Evolutionary conservation across 2,888 invertebrate species (phyloP), one percentile per base, ranked within the genome.

Genomic region (Drosophila picticornis): DNA sequence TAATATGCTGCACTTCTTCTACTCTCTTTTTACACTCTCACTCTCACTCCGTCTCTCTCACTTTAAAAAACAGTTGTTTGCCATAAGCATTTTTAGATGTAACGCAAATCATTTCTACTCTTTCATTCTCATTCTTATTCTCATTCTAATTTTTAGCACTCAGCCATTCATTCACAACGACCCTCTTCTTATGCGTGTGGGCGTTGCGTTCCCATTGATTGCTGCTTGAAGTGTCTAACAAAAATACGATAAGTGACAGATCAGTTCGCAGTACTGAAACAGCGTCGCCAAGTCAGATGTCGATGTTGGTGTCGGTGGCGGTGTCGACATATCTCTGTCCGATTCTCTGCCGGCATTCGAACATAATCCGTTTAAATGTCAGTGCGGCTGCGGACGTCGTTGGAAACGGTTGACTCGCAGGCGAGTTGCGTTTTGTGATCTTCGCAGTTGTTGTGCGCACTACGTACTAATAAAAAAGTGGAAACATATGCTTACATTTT

Each of bases 351-450:
- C 32, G 34, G 43, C 38, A 53, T 57, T 53, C n/a, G 40, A 22
- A 40, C 13, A 38, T n/a, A 56, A 22, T 46, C 25, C 32, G 40
- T 29, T 50, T 46, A n/a, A n/a, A 10, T 40, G 58, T 25, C 77
- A 84, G 83, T 84, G 75, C 67, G 71, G 61, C 59, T 69, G 56
- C 43, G 60, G 58, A 77, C 84, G 65, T 75, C 65, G 80, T 13
- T 58, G 67, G 53, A 57, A 75, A 61, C 71, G 80, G 83, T 84
- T 86, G 72, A 58, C 7, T 76, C n/a, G 19, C 64, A 40, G 50
- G 4, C 22, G 19, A 31, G 2, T 48, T 68, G 27, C 32, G 7
- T 34, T 46, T 51, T 77, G 60, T 62, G 76, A 51, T 70, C 70
- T 19, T 56, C 13, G 27, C 51, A 27, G 40, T 55, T 56, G 63